These are phyloP conservation scores for Eupithecia abbreviata DNA, from an alignment of 2,888 invertebrate species.

Conservation along the genomic window DNA sequence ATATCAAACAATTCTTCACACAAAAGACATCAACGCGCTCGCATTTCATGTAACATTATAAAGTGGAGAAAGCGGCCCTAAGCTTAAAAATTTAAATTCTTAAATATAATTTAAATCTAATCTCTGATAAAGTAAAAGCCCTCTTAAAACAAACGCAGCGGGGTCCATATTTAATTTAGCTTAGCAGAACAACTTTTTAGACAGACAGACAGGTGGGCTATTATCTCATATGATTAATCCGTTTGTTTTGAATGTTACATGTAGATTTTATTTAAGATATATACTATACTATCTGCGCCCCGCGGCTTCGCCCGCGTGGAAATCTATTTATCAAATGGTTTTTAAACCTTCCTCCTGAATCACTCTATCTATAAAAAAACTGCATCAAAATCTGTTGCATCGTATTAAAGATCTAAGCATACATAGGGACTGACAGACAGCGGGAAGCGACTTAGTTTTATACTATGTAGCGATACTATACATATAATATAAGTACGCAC, in stretches of 20 bases:
- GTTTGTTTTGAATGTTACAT: constrained; percentile 23
- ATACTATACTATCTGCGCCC: background rate
- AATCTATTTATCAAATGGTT: no score
- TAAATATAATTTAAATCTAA: constrained; percentile 1
- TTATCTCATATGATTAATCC: constrained; percentile 33
- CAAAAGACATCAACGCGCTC: constrained; percentile 10
- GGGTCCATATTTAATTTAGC: constrained; percentile 50
- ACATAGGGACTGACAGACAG: no score
- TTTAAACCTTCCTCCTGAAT: no score
- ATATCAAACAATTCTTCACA: background rate
- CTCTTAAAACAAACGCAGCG: constrained; percentile 61
- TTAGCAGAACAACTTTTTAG: constrained; percentile 29
- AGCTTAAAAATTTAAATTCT: background rate
- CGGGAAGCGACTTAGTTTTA: no score
- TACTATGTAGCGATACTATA: no score
- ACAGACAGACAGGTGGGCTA: constrained; percentile 47
- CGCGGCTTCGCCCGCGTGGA: no score
- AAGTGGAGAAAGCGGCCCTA: background rate
- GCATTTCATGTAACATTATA: background rate
- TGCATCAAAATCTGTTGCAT: no score
- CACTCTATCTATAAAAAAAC: no score
- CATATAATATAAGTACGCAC: no score
- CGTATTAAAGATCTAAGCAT: no score
- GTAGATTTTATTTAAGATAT: constrained; percentile 11
- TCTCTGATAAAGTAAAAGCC: constrained; percentile 51